Percentiles rank a stretch among this genome's conserved stretches.
Conservation (phyloP, 2,797 vertebrate genomes). For the Eulemur rubriventer region DNA sequence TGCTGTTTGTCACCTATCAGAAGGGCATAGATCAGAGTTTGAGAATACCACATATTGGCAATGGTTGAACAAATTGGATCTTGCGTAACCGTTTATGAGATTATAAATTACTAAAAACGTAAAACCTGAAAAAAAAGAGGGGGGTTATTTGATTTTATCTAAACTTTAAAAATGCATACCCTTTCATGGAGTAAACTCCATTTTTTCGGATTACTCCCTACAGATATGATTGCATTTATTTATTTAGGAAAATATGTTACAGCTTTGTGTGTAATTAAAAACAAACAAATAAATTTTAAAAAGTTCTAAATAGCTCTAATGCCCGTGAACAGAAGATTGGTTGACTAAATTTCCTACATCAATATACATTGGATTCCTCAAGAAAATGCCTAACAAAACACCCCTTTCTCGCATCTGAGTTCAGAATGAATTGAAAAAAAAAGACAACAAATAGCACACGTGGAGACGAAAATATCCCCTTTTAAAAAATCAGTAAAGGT, state of each 20-base stretch:
- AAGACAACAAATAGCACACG: not conserved
- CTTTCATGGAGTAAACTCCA: not conserved
- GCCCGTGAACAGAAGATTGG: not conserved
- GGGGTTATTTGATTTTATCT: not conserved
- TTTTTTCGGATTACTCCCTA: not conserved
- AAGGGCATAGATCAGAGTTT: not conserved
- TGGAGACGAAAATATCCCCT: not conserved
- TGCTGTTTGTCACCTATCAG: constrained; percentile 39
- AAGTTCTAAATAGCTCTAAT: not conserved
- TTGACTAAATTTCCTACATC: not conserved
- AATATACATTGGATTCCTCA: not conserved
- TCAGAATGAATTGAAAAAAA: not conserved
- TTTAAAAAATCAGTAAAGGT: not conserved
- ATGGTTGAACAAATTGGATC: not conserved
- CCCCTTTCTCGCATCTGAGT: not conserved
- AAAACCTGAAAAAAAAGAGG: not conserved
- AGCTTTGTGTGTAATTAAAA: not conserved
- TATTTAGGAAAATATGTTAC: not conserved
- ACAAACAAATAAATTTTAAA: not conserved
- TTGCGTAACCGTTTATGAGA: not conserved
- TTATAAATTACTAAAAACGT: not conserved
- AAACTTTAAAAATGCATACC: not conserved
- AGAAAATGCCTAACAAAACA: not conserved
- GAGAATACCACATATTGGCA: not conserved
- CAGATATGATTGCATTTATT: not conserved